Conservation (phyloP, 92 coral and sea anemone species). For the Porites cylindrica region DNA sequence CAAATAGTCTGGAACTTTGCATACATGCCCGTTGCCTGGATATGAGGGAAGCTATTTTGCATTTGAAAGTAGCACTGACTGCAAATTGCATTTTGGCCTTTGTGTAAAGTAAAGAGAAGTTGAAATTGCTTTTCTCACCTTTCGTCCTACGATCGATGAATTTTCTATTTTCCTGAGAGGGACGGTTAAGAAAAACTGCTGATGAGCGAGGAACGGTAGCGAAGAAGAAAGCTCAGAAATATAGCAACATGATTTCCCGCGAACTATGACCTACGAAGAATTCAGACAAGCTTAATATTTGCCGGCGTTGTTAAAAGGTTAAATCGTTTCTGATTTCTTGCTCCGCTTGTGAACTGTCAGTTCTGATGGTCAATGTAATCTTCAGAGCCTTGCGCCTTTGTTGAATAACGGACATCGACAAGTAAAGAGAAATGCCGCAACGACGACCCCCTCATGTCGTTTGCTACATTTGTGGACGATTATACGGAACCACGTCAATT, state of each 20-base stretch:
- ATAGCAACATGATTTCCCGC: background rate
- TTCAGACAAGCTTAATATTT: background rate
- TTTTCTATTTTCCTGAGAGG: background rate
- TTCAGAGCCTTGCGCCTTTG: background rate
- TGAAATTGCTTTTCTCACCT: background rate
- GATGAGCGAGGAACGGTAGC: background rate
- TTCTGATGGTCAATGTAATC: background rate
- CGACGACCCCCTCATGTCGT: slow-evolving; percentile 87
- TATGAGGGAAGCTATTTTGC: slow-evolving; percentile 22
- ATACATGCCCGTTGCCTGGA: slow-evolving; percentile 16
- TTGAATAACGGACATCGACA: background rate
- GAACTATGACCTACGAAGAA: background rate
- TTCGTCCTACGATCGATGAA: background rate
- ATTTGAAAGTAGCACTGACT: background rate
- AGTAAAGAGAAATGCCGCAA: slow-evolving; percentile 68
- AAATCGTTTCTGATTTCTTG: background rate
- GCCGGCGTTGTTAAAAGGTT: background rate
- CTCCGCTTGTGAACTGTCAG: background rate
- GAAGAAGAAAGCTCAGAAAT: too few species aligned
- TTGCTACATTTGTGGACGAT: slow-evolving; percentile 96
- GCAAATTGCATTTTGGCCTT: slow-evolving; percentile 5
- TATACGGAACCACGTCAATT: slow-evolving; percentile 93
- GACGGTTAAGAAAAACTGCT: background rate
- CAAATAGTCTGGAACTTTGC: slow-evolving; percentile 18
- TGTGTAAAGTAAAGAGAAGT: background rate